Evolutionary conservation across 2,797 vertebrate genomes (phyloP), one percentile per base, ranked within the genome.

Genomic region (Platalea minor): DNA sequence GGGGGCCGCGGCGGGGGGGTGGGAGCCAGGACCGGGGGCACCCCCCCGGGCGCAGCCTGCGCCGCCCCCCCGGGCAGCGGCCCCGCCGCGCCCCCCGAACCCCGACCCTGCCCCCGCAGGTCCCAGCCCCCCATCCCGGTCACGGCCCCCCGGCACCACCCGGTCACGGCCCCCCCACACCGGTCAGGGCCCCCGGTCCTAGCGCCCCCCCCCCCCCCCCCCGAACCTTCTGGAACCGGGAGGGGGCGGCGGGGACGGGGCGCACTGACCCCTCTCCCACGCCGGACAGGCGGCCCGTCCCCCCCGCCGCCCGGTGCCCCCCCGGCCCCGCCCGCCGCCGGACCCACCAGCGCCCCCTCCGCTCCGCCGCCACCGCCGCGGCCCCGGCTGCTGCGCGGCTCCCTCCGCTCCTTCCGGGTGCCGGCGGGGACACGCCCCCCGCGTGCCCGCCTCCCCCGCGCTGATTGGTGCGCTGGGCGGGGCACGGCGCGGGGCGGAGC

Each of bases 321-420:
- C 70, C 39, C 88, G 75, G 67, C 74, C 82, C 68, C 33, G 43
- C 89, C 46, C 45, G 21, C 29, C 70, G 13, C 72, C 53, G 37
- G 59, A 93, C 94, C 84, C 88, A 91, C 91, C 94, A 72, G 70
- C 91, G 80, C 91, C 87, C 51, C 64, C 86, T 84, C 88, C 85
- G 61, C 84, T 7, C 45, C 7, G 23, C 60, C 41, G 35, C 35
- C 35, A 35, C 68, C 61, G 63, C 79, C 43, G 50, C 80, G 26
- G 84, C 59, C 79, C 83, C 84, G 11, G 85, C 75, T 68, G 35
- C 54, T 68, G 43, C 43, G 39, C 73, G 25, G 17, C 53, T 69
- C 63, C 39, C 11, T 50, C 19, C 16, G 80, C 73, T 64, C 65
- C 95, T 96, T 95, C 95, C 95, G 95, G 93, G 95, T 89, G 57